A percentile compares a stretch with the other conserved stretches of the same genome.
phyloP scores from a whole-genome alignment of 1,140 invertebrate genomes.

The Drosophila bifasciata region DNA sequence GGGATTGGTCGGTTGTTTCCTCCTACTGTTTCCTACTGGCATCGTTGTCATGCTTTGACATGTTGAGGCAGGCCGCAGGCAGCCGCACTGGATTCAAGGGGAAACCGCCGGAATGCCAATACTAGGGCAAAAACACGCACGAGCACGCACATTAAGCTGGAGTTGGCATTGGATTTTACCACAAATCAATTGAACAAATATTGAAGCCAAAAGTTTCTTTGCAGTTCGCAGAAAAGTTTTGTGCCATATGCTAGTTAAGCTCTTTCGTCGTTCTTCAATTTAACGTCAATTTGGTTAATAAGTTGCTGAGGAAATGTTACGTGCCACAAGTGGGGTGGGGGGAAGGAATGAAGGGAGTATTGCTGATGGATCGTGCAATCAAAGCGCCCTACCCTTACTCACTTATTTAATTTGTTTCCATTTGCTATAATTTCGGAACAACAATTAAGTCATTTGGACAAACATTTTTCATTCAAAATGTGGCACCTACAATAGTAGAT shows the following conservation, averaged over 20 bases:
- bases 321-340: neutral
- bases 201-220: constrained; percentile 43
- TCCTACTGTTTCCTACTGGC: constrained; percentile 18
- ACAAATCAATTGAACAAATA: constrained; percentile 72
- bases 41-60: constrained; percentile 55
- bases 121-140: constrained; percentile 69
- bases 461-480: constrained; percentile 37
- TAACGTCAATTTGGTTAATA: constrained; percentile 51
- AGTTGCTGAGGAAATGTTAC: constrained; percentile 15
- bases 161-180: constrained; percentile 37
- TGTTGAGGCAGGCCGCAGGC: constrained; percentile 45
- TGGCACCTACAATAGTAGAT: constrained; percentile 5
- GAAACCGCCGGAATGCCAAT: constrained; percentile 47
- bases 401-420: neutral
- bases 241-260: constrained; percentile 22
- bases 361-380: constrained; percentile 10
- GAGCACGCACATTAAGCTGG: constrained; percentile 23
- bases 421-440: constrained; percentile 5
- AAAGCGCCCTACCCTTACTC: neutral
- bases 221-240: constrained; percentile 1
- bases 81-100: constrained; percentile 7
- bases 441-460: constrained; percentile 34
- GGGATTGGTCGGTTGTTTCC: neutral
- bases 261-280: constrained; percentile 20
- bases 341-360: neutral